Base-by-base conservation (phyloP, 2,113 vertebrate genomes). In the Callithrix jacchus region DNA sequence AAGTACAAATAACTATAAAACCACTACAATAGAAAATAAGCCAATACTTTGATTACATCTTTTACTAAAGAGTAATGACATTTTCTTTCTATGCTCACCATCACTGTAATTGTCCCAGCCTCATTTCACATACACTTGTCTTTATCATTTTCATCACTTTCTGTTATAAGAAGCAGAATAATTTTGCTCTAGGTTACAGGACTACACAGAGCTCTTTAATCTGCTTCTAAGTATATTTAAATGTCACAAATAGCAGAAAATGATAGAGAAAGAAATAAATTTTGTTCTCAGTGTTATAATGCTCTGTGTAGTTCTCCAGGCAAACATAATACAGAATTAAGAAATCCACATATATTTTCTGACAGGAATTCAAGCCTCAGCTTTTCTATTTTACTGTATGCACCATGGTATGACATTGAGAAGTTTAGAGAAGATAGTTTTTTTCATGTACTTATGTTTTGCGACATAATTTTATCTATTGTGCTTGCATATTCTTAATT, bases 131-230 rank as follows among this genome's bases (percentile, higher is more conserved):
- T 3, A 52, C 2, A 73, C 6, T 76, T 84, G 76, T 82, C 54
- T 71, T 70, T 47, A 87, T 32, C 25, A 54, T 94, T 95, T 91
- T 95, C 85, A 95, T 73, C 94, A 94, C 35, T 94, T 96, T 91
- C 47, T 76, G 13, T 42, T 87, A 91, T 23, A 30, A 89, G 64
- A 61, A 80, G 90, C 89, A 89, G 7, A 54, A 25, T 40, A 47
- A 3, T 8, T 83, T 64, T 95, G 73, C 14, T 91, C 30, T 87
- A 71, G 30, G 27, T 80, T 94, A 86, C 54, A 93, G 42, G 12
- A 89, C 13, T 30, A 95, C 61, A 87, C 16, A 37, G 40, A 0
- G 6, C 32, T 66, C 52, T 91, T 95, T 91, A 84, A 76, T 85
- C 42, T 84, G 54, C 52, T 89, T 89, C 37, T 80, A 40, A 30